phyloP scores from a whole-genome alignment of 1,140 invertebrate species.

The Melipona quadrifasciata region DNA sequence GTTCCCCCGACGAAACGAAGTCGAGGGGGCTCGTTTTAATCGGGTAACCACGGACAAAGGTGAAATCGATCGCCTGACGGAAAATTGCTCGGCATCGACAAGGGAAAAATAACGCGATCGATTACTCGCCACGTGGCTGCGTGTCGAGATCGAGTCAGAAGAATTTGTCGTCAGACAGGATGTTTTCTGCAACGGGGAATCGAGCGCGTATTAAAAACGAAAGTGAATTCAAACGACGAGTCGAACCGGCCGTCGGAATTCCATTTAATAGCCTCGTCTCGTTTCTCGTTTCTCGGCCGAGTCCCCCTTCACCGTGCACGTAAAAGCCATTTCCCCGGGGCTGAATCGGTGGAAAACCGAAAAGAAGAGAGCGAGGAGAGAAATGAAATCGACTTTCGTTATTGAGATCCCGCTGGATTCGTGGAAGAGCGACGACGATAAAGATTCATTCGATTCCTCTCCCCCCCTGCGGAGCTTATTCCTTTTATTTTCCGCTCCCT shows the following conservation, averaged over 20 bases:
- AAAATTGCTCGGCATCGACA: slow-evolving; percentile 46
- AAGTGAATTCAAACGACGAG: slow-evolving; percentile 7
- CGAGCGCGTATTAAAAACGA: slow-evolving; percentile 20
- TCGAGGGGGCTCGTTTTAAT: too few species aligned
- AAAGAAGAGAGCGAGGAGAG: slow-evolving; percentile 41
- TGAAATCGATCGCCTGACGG: slow-evolving; percentile 54
- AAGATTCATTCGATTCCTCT: slow-evolving; percentile 61
- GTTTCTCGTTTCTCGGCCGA: slow-evolving; percentile 1
- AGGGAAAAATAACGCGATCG: slow-evolving; percentile 8
- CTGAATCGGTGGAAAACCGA: slow-evolving; percentile 48
- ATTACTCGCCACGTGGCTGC: not conserved
- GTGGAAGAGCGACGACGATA: slow-evolving; percentile 53
- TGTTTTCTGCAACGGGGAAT: not conserved
- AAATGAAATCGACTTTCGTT: slow-evolving; percentile 65
- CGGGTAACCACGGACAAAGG: too few species aligned
- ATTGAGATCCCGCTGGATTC: slow-evolving; percentile 59
- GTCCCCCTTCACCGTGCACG: not conserved
- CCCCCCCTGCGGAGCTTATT: slow-evolving; percentile 35
- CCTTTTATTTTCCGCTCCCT: slow-evolving; percentile 43
- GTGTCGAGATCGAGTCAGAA: not conserved
- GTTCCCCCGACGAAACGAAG: too few species aligned
- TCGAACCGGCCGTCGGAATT: slow-evolving; percentile 34
- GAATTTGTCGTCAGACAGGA: slow-evolving; percentile 6
- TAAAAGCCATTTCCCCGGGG: slow-evolving; percentile 10
- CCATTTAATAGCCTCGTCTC: slow-evolving; percentile 36